A percentile compares a stretch with the other conserved stretches of the same genome.
Evolutionary conservation across 2,797 vertebrate species (phyloP).

Genomic region (Halcyon smyrnensis): DNA sequence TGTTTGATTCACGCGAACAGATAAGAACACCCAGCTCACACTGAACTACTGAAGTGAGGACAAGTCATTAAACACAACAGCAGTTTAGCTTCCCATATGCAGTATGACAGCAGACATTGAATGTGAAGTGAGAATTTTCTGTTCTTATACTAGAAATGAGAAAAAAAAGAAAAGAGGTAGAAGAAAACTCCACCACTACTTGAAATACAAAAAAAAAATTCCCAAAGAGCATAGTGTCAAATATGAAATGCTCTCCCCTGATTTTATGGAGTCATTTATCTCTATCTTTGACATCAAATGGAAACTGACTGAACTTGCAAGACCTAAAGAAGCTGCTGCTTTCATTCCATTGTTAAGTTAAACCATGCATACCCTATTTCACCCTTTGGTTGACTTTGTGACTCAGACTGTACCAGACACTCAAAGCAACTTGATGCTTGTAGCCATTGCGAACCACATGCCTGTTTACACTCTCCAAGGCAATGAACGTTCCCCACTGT

Average conservation of each 20-base stretch:
- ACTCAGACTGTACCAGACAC: background rate
- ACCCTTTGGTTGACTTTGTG: background rate
- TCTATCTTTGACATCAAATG: background rate
- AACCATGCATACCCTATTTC: background rate
- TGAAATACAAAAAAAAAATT: background rate
- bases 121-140: background rate
- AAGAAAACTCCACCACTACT: background rate
- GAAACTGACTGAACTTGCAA: background rate
- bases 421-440: background rate
- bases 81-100: background rate
- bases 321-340: background rate
- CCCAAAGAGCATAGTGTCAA: background rate
- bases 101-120: background rate
- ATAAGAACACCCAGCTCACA: background rate
- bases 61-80: background rate
- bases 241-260: background rate
- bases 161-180: background rate
- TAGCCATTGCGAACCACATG: background rate
- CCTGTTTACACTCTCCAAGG: background rate
- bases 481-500: background rate
- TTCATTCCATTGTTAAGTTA: background rate
- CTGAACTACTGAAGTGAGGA: background rate
- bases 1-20: background rate
- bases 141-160: background rate
- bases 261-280: background rate